A percentile compares a stretch with the other conserved stretches of the same genome.
Evolutionary conservation across 2,113 vertebrate genomes (phyloP).

Genomic region (Erythrocebus patas): DNA sequence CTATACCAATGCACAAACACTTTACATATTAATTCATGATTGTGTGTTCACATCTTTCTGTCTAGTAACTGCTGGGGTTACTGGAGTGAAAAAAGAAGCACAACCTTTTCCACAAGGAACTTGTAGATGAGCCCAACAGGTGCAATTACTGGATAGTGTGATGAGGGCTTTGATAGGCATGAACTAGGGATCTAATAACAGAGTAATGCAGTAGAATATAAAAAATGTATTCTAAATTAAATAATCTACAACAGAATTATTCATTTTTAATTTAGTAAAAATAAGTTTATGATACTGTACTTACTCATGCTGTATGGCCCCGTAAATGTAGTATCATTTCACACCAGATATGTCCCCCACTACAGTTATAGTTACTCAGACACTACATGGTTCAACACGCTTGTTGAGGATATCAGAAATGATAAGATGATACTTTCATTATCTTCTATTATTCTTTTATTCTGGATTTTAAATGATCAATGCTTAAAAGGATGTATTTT

Average conservation of each 20-base stretch:
- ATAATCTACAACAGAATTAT: not conserved
- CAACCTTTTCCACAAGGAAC: not conserved
- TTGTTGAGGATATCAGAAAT: not conserved
- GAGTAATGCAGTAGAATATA: not conserved
- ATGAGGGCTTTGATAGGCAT: not conserved
- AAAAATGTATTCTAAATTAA: not conserved
- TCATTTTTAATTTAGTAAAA: not conserved
- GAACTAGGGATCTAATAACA: not conserved
- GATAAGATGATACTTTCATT: not conserved
- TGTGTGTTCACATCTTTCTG: not conserved
- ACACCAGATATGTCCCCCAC: not conserved
- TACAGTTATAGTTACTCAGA: not conserved
- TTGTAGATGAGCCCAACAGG: not conserved
- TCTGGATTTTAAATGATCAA: not conserved
- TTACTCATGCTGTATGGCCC: not conserved
- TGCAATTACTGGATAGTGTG: not conserved
- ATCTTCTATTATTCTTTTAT: not conserved
- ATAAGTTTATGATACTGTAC: not conserved
- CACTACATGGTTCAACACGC: not conserved
- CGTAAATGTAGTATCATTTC: not conserved
- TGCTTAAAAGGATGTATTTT: not conserved
- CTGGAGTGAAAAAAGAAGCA: not conserved
- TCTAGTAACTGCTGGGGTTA: not conserved
- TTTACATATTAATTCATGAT: not conserved
- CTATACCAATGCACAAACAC: not conserved